phyloP scores from a whole-genome alignment of 2,797 vertebrate genomes.

The Bradypodion ventrale region DNA sequence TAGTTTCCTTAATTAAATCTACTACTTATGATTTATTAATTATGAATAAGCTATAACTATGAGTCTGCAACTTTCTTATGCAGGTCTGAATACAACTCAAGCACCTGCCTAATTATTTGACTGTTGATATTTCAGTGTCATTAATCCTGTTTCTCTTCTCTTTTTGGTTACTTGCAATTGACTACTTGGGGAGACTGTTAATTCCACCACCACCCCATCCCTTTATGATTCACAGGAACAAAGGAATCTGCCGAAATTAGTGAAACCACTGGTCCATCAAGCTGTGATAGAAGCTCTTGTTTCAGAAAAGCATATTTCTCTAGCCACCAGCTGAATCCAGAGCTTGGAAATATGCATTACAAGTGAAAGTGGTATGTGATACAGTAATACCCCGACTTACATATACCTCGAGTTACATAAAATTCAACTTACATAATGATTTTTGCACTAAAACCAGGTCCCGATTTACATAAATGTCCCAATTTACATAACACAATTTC shows the following conservation, averaged over 20 bases:
- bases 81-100: neutral
- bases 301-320: neutral
- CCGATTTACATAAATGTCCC: too few species aligned
- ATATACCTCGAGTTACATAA: too few species aligned
- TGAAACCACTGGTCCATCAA: neutral
- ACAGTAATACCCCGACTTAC: too few species aligned
- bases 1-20: too few species aligned
- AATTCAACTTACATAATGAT: too few species aligned
- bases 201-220: too few species aligned
- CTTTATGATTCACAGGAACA: too few species aligned
- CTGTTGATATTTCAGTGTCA: neutral
- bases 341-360: neutral
- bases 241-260: neutral
- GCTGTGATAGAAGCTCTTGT: too few species aligned
- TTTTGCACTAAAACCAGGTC: too few species aligned
- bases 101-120: constrained; percentile 19
- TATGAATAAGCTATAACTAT: constrained; percentile 25
- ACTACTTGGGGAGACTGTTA: too few species aligned
- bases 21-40: neutral
- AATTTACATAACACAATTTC: too few species aligned
- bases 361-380: neutral
- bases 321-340: neutral
- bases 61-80: constrained; percentile 25
- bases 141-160: neutral
- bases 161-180: neutral